These are phyloP conservation scores for Perccottus glenii DNA, from an alignment of 2,113 vertebrate species.

Conservation along the genomic window DNA sequence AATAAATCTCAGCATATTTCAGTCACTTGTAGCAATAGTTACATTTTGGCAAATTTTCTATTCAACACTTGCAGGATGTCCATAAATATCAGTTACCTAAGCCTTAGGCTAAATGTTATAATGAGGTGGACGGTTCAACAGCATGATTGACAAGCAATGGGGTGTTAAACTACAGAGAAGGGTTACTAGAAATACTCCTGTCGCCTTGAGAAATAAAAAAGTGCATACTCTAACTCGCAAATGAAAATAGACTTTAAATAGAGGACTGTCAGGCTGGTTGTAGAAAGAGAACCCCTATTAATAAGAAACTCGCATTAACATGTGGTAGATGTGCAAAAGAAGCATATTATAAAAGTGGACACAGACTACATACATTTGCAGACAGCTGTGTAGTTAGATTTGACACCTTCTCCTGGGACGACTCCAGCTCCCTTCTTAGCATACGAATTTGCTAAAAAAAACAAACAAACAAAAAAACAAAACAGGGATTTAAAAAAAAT, in stretches of 20 bases:
- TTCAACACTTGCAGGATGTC: background rate
- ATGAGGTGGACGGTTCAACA: conserved; percentile 17
- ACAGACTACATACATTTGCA: conserved; percentile 85
- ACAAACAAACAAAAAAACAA: conserved; percentile 23
- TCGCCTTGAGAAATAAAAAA: conserved; percentile 18
- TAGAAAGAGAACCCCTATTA: background rate
- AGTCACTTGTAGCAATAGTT: background rate
- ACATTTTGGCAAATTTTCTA: too few species aligned
- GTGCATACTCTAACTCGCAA: conserved; percentile 8
- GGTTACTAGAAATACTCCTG: conserved; percentile 5
- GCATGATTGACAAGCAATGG: conserved; percentile 27
- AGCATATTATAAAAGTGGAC: background rate
- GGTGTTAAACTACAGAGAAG: conserved; percentile 27
- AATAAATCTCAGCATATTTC: background rate
- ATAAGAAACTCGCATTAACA: background rate
- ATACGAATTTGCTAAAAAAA: conserved; percentile 92
- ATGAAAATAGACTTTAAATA: conserved; percentile 11
- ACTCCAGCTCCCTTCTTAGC: conserved; percentile 91
- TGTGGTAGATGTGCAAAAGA: background rate
- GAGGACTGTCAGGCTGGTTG: background rate
- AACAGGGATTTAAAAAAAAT: background rate
- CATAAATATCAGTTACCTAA: conserved; percentile 33
- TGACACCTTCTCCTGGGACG: conserved; percentile 96
- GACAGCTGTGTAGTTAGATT: conserved; percentile 90
- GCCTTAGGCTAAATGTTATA: conserved; percentile 29